Percentiles rank a stretch among this genome's conserved stretches.
Conservation (phyloP, 1,140 invertebrate genomes). For the Dolichoris vasculosae region DNA sequence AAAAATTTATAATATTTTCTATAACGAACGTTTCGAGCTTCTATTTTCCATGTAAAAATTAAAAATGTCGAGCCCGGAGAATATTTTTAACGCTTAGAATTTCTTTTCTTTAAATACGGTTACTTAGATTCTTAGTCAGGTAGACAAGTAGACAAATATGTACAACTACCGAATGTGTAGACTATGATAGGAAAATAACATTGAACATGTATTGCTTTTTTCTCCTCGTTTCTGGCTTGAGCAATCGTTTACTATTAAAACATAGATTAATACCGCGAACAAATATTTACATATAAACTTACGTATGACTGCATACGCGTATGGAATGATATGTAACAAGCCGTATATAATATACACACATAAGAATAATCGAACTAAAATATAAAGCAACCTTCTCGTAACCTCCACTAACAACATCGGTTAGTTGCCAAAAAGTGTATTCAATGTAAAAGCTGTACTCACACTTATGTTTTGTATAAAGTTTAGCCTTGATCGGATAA, state of each 20-base stretch:
- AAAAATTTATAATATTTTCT: not conserved
- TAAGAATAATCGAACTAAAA: not conserved
- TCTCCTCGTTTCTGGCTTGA: not conserved
- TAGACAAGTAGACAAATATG: not conserved
- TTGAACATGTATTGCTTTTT: not conserved
- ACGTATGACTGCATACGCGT: not conserved
- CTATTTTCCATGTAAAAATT: no score
- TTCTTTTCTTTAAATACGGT: no score
- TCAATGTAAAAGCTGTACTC: constrained; percentile 6
- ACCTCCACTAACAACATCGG: not conserved
- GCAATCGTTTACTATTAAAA: not conserved
- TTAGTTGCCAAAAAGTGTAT: constrained; percentile 25
- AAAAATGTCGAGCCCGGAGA: no score
- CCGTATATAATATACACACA: not conserved
- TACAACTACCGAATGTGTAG: not conserved
- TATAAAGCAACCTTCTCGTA: not conserved
- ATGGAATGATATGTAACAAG: not conserved
- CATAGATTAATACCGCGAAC: not conserved
- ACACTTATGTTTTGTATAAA: not conserved
- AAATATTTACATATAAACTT: not conserved
- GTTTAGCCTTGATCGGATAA: constrained; percentile 26
- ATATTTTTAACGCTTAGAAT: no score
- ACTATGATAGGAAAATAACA: not conserved
- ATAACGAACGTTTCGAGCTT: not conserved
- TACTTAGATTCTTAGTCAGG: not conserved